phyloP scores from a whole-genome alignment of 2,888 invertebrate species.

The Toxonevra muliebris region DNA sequence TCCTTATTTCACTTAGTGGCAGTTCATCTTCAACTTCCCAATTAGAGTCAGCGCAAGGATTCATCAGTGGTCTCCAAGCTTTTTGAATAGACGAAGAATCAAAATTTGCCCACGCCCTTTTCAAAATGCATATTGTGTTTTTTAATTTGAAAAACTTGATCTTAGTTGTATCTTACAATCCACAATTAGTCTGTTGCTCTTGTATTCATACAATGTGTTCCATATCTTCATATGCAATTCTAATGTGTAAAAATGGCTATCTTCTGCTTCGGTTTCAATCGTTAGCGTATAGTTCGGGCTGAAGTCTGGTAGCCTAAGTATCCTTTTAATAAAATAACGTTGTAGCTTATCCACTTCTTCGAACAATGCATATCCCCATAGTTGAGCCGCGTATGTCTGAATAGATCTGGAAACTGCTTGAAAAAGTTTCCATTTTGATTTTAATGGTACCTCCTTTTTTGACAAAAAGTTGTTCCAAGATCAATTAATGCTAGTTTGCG shows the following conservation, averaged over 20 bases:
- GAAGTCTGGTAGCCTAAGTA: neutral
- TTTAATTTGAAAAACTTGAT: too few relatives aligned
- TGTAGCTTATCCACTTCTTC: too few relatives aligned
- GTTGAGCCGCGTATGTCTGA: neutral
- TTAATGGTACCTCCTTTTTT: neutral
- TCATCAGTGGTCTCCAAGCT: too few relatives aligned
- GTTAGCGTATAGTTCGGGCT: constrained; percentile 7
- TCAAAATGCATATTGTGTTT: too few relatives aligned
- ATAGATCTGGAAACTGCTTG: neutral
- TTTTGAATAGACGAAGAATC: too few relatives aligned
- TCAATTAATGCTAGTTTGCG: constrained; percentile 10
- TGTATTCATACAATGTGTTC: neutral
- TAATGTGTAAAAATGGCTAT: neutral
- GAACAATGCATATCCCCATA: neutral
- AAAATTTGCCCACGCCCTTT: too few relatives aligned
- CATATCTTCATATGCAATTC: neutral
- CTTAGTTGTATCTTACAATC: too few relatives aligned
- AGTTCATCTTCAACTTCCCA: too few relatives aligned
- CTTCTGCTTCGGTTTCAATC: constrained; percentile 9
- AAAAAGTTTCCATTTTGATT: neutral
- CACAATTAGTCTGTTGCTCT: too few relatives aligned
- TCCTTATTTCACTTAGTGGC: too few relatives aligned
- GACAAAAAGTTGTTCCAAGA: neutral
- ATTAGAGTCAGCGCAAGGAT: too few relatives aligned
- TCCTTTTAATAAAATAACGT: neutral